Conservation (phyloP, 2,797 vertebrate species). For the Taeniopygia guttata region DNA sequence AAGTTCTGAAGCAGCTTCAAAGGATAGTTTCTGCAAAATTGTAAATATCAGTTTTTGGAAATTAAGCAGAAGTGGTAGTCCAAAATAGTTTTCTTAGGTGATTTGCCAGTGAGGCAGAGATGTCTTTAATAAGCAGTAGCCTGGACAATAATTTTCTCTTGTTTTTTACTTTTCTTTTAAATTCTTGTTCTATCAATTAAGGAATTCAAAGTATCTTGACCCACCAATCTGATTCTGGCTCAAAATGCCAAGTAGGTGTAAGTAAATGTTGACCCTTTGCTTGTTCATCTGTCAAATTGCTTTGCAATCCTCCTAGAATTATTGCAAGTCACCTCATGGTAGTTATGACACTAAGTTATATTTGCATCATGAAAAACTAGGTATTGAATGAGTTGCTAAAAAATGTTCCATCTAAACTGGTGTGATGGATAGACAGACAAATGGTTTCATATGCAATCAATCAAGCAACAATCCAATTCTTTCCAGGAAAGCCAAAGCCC, state of each 20-base stretch:
- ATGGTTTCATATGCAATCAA: not conserved
- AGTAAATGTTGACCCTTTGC: not conserved
- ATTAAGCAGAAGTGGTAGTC: not conserved
- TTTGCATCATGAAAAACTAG: not conserved
- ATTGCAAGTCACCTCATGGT: not conserved
- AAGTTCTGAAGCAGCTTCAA: not conserved
- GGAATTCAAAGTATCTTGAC: not conserved
- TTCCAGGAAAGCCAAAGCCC: not conserved
- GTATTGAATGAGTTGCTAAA: not conserved
- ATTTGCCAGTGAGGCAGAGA: not conserved
- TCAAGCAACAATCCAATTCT: not conserved
- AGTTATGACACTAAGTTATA: not conserved
- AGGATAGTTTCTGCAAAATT: not conserved
- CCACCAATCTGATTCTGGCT: not conserved
- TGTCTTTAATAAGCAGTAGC: not conserved
- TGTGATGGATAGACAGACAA: not conserved
- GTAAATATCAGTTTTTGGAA: not conserved
- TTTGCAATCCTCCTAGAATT: not conserved
- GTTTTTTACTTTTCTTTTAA: not conserved
- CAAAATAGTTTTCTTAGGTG: not conserved
- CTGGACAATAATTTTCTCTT: not conserved
- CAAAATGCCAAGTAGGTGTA: not conserved
- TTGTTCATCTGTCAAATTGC: not conserved
- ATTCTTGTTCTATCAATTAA: not conserved
- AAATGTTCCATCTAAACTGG: not conserved